A percentile compares a stretch with the other conserved stretches of the same genome.
Evolutionary conservation across 2,797 vertebrate species (phyloP).

Genomic region (Babyrousa celebensis): DNA sequence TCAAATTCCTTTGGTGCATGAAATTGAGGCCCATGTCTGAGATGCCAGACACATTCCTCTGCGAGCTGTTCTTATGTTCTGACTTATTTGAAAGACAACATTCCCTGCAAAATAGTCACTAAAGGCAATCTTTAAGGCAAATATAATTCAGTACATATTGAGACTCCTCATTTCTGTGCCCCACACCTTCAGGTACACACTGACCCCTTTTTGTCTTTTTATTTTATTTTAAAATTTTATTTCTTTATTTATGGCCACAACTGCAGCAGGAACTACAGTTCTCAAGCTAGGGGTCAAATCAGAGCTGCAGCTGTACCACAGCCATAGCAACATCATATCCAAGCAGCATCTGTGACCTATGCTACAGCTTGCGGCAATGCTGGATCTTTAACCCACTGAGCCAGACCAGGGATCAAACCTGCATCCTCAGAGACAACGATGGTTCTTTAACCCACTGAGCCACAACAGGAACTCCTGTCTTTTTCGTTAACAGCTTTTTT

Average conservation of each 20-base stretch:
- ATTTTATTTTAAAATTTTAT: too few relatives aligned
- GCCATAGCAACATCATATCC: too few relatives aligned
- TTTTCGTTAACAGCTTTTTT: not conserved
- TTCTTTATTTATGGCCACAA: too few relatives aligned
- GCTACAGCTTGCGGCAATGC: too few relatives aligned
- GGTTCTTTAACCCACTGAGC: too few relatives aligned
- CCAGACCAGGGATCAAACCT: too few relatives aligned
- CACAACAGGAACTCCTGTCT: not conserved
- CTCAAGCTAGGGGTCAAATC: too few relatives aligned
- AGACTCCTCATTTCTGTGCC: conserved; percentile 34
- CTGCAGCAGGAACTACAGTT: too few relatives aligned
- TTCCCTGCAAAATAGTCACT: conserved; percentile 20
- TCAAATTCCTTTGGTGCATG: conserved; percentile 13
- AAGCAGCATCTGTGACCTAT: too few relatives aligned
- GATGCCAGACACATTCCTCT: conserved; percentile 51
- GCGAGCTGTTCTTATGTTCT: conserved; percentile 59
- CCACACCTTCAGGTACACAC: not conserved
- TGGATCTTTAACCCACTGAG: too few relatives aligned
- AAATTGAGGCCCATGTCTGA: conserved; percentile 65
- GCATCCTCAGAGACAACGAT: too few relatives aligned
- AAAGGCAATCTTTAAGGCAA: conserved; percentile 37
- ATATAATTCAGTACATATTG: not conserved
- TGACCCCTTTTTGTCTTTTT: not conserved
- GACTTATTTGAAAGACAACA: conserved; percentile 1
- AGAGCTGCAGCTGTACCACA: too few relatives aligned